Evolutionary conservation across 2,113 vertebrate species (phyloP), one percentile per base, ranked within the genome.

Genomic region (Pao palembangensis): DNA sequence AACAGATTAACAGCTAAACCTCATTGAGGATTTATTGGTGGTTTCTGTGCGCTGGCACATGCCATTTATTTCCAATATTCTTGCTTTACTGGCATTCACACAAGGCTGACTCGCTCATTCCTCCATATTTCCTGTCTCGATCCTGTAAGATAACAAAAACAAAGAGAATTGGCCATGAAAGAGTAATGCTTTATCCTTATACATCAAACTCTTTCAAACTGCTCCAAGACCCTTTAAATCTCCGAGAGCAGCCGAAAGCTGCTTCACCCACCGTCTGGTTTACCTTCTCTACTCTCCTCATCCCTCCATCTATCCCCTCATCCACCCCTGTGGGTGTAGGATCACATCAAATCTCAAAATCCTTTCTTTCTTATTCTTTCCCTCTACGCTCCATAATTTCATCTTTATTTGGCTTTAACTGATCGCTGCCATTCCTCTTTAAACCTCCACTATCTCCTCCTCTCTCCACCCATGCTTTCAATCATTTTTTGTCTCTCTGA

Each of bases 381-480:
- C 60, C 21, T 17, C 52, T 51, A 18, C 38, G 3, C 71, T 69
- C 17, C 25, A 19, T 61, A 69, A 75, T 64, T 79, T 50, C 58
- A 71, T 74, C 58, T 69, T 65, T 63, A 28, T 75, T 79, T 68
- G 50, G 49, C 66, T 56, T 77, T 67, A 69, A 75, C 68, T 80
- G 73, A 77, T 86, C 66, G 31, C 16, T 3, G 13, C 58, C 28
- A 65, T 74, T 72, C 69, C 34, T 49, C 10, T 60, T 68, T 64
- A 51, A 53, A 23, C 60, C 71, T 59, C 47, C 57, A 61, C 76
- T 34, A 79, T 80, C 64, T 67, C 61, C 34, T 28, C n/a, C 50
- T 54, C 44, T 51, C 61, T 61, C 50, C 50, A 50, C 70, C 72
- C 64, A 65, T 13, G 6, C 56, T 6, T 54, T 21, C n/a, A 49